These are phyloP conservation scores for Tiliqua scincoides DNA, from an alignment of 2,113 vertebrate genomes.

Conservation along the genomic window DNA sequence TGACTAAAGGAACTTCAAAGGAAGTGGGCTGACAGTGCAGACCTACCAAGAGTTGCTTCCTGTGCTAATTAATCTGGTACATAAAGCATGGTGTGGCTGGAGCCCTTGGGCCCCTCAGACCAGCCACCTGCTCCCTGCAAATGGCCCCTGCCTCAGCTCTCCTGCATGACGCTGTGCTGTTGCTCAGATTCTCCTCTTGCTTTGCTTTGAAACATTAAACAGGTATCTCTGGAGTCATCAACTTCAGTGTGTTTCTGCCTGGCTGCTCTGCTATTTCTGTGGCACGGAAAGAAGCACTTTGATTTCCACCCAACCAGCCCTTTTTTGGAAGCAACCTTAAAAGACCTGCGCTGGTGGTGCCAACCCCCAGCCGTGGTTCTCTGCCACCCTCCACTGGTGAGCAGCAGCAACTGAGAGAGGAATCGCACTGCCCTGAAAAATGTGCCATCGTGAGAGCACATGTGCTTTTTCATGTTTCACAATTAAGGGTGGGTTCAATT, in stretches of 20 bases:
- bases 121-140: background rate
- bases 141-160: too few relatives aligned
- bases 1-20: background rate
- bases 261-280: background rate
- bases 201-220: background rate
- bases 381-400: constrained; percentile 17
- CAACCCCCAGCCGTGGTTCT: background rate
- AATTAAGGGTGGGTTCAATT: too few relatives aligned
- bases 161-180: background rate
- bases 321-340: background rate
- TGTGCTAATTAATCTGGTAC: background rate
- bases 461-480: too few relatives aligned
- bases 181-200: background rate
- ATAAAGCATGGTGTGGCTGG: background rate
- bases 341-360: background rate
- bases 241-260: background rate
- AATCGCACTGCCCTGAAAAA: background rate
- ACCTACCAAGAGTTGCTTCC: background rate
- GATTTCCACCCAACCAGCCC: background rate
- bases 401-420: background rate
- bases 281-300: background rate
- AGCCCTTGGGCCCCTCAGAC: background rate
- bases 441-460: too few relatives aligned
- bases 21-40: background rate
- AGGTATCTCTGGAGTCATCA: background rate